phyloP scores from a whole-genome alignment of 2,888 invertebrate genomes.

The Drosophila antonietae region DNA sequence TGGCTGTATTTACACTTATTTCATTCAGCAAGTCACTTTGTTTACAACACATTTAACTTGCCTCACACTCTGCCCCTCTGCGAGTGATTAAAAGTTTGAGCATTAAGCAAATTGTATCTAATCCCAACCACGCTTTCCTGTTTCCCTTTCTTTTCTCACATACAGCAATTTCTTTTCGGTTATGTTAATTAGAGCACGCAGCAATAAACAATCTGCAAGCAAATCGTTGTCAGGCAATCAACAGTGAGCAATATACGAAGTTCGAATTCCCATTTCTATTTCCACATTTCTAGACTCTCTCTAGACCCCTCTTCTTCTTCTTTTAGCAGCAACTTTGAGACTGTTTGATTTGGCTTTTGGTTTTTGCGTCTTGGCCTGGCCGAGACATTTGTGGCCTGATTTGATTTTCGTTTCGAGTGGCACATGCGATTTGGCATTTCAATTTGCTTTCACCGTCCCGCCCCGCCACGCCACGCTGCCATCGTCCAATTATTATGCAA shows the following conservation, averaged over 20 bases:
- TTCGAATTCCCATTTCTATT: conserved; percentile 8
- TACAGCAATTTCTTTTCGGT: conserved; percentile 34
- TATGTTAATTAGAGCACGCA: conserved; percentile 77
- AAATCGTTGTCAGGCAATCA: conserved; percentile 42
- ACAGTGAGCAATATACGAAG: conserved; percentile 8
- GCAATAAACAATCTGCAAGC: conserved; percentile 63
- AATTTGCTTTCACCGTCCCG: conserved; percentile 25
- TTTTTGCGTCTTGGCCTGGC: not conserved
- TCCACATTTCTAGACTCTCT: not conserved
- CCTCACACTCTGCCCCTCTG: conserved; percentile 16
- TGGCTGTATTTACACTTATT: conserved; percentile 73
- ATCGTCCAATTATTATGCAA: conserved; percentile 63
- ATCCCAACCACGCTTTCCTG: conserved; percentile 33
- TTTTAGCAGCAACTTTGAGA: not conserved
- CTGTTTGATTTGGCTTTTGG: conserved; percentile 5
- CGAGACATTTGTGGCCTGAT: conserved; percentile 13
- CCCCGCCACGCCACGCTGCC: not conserved
- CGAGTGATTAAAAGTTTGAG: conserved; percentile 78
- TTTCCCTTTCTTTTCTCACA: not conserved
- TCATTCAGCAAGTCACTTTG: conserved; percentile 67
- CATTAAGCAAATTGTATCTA: conserved; percentile 73
- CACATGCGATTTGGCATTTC: conserved; percentile 54
- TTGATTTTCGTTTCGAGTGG: conserved; percentile 29
- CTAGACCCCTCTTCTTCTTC: not conserved
- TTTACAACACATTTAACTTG: conserved; percentile 54